These are phyloP conservation scores for Sminthurides aquaticus DNA, from an alignment of 2,888 invertebrate genomes.

Conservation along the genomic window DNA sequence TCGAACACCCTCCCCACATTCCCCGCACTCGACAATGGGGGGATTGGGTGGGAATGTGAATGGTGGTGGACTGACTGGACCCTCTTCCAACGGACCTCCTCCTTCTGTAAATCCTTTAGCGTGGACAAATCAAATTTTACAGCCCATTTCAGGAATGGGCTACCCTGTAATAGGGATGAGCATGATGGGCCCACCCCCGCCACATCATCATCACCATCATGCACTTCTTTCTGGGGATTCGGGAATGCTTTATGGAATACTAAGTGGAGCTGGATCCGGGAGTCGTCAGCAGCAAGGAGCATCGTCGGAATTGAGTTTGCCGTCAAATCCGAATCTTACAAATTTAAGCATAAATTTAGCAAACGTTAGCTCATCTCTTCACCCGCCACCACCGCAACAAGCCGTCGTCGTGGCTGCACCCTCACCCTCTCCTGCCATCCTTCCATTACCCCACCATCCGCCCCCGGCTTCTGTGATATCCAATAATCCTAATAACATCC, in stretches of 20 bases:
- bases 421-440: background rate
- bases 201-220: constrained; percentile 5
- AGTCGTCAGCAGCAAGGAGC: too few relatives aligned
- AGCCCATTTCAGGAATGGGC: constrained; percentile 33
- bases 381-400: too few relatives aligned
- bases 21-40: background rate
- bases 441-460: too few relatives aligned
- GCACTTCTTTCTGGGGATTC: constrained; percentile 19
- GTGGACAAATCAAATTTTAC: constrained; percentile 32
- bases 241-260: constrained; percentile 35
- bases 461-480: background rate
- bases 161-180: constrained; percentile 38
- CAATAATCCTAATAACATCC: background rate
- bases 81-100: background rate
- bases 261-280: constrained; percentile 23
- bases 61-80: background rate
- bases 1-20: background rate
- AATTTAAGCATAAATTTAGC: background rate
- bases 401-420: too few relatives aligned
- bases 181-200: constrained; percentile 23
- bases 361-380: too few relatives aligned
- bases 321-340: constrained; percentile 19
- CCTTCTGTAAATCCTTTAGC: constrained; percentile 14
- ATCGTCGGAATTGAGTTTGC: constrained; percentile 21
- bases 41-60: background rate